Evolutionary conservation across 2,888 invertebrate species (phyloP).

Genomic region (Sphaerophoria rueppellii): DNA sequence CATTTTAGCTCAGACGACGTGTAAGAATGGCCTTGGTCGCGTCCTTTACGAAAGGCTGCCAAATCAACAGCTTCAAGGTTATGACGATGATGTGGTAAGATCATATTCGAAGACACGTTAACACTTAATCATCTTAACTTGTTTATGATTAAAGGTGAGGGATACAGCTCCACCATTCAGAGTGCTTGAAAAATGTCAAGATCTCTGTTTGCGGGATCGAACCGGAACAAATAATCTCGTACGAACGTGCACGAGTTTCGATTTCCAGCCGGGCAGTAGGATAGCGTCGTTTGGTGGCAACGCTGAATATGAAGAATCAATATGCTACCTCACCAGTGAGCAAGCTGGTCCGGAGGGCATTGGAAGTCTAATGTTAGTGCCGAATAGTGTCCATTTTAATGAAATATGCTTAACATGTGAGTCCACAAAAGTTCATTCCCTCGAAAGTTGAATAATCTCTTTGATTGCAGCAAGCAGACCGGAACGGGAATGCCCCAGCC

Average conservation of each 20-base stretch:
- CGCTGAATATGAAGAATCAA: constrained; percentile 94
- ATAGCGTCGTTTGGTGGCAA: constrained; percentile 91
- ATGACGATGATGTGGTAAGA: constrained; percentile 92
- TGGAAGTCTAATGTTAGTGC: constrained; percentile 93
- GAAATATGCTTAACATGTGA: constrained; percentile 95
- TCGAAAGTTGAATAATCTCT: constrained; percentile 11
- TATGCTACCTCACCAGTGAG: constrained; percentile 92
- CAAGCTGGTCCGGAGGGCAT: constrained; percentile 94
- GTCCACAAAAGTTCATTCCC: constrained; percentile 78
- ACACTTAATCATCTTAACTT: not conserved
- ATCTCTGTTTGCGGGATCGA: constrained; percentile 91
- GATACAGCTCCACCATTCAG: constrained; percentile 93
- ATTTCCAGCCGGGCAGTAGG: constrained; percentile 94
- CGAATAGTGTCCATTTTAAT: constrained; percentile 94
- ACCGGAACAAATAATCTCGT: constrained; percentile 90
- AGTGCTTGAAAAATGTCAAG: constrained; percentile 94
- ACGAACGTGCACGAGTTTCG: constrained; percentile 93
- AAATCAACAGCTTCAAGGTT: constrained; percentile 94
- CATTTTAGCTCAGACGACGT: constrained; percentile 88
- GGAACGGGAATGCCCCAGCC: constrained; percentile 93
- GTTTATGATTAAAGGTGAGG: constrained; percentile 84
- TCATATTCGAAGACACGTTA: too few species aligned
- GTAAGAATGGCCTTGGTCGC: constrained; percentile 94
- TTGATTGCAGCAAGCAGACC: constrained; percentile 88
- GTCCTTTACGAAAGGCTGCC: constrained; percentile 94